These are phyloP conservation scores for Pseudochromis fuscus DNA, from an alignment of 2,797 vertebrate genomes.

Conservation along the genomic window DNA sequence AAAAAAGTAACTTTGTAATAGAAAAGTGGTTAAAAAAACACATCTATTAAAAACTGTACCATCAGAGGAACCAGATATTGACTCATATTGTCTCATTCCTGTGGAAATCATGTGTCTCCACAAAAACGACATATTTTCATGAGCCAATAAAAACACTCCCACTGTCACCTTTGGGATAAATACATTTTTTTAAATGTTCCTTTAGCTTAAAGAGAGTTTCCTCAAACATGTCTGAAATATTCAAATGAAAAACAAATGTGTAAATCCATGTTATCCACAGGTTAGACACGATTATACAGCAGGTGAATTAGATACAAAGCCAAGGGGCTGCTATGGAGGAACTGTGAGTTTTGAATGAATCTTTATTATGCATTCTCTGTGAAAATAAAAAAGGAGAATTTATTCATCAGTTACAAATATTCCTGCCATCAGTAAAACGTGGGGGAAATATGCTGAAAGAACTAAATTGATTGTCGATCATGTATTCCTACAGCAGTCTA, in stretches of 20 bases:
- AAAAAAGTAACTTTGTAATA: neutral
- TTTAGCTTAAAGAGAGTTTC: neutral
- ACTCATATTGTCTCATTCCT: neutral
- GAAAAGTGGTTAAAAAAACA: neutral
- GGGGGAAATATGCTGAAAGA: slow-evolving; percentile 3
- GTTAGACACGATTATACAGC: neutral
- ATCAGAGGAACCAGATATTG: neutral
- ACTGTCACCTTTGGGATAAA: neutral
- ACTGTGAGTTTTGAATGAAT: neutral
- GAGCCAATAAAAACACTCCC: neutral
- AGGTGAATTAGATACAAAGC: neutral
- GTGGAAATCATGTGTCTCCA: neutral
- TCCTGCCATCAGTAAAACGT: neutral
- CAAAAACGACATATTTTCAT: neutral
- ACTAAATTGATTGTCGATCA: slow-evolving; percentile 9
- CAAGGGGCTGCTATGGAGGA: neutral
- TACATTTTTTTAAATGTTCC: neutral
- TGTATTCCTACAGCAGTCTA: slow-evolving; percentile 8
- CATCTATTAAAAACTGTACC: neutral
- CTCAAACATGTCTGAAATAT: neutral
- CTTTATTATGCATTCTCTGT: neutral
- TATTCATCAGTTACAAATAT: slow-evolving; percentile 6
- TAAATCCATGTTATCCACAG: neutral
- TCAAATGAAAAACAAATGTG: neutral
- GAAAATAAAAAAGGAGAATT: neutral